Base-by-base conservation (phyloP, 2,888 invertebrate species). In the Globia sparganii region DNA sequence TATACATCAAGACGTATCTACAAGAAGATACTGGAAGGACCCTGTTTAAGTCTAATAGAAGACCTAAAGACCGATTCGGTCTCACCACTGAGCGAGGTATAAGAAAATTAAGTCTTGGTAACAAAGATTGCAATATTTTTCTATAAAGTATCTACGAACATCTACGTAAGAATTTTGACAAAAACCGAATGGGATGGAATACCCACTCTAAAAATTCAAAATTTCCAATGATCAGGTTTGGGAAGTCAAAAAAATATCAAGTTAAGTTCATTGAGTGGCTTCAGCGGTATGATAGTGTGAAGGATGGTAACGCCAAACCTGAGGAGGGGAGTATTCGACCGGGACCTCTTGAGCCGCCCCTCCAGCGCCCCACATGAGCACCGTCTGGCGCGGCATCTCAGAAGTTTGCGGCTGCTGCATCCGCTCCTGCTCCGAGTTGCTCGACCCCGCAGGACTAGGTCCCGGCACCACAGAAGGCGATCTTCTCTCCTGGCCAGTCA, bases 311-410 rank as follows among this genome's bases (percentile, higher is more conserved):
- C 96, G 95, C 96, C 96, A 96, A 94, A 96, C 96, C 96, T 96
- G 96, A 4, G 96, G 96, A 43, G 96, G 96, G 70, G 96, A 96
- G 91, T 96, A 96, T 81, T 96, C 96, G 88, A 95, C 94, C 11
- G 96, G 95, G 15, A 94, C 95, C 78, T 96, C 96, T 81, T 96
- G 96, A 88, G 97, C 94, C 2, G 95, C 84, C 4, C 95, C 95
- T 81, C 95, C 97, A 81, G 97, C 97, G 37, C 99, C 99, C 99
- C 99, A 99, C 99, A 99, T 99, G 64, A 99, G 97, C 73, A 99
- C 99, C 21, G 99, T 99, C 94, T 99, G 99, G 65, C 99, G 97
- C 0, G 98, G 98, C 86, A 97, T 97, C 89, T 97, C 97, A 74
- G 97, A 95, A 25, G 95, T 90, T 83, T 94, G 94, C 72, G 92